phyloP scores from a whole-genome alignment of 1,140 invertebrate species.

The Tetramorium simillimum region DNA sequence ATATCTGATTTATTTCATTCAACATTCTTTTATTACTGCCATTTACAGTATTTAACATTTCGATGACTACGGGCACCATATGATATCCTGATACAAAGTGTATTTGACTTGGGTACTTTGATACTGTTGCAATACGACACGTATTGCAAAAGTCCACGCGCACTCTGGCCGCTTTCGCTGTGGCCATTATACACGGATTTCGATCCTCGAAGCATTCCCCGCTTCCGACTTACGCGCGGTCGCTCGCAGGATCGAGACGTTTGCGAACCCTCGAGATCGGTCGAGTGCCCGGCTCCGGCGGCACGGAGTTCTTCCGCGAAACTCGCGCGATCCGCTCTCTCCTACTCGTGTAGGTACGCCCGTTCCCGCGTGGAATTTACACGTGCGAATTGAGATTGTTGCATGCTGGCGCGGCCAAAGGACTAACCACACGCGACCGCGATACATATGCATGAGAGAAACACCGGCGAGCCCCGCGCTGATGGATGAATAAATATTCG shows the following conservation, averaged over 20 bases:
- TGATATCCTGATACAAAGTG: slow-evolving; percentile 1
- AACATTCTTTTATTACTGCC: neutral
- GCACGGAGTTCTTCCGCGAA: slow-evolving; percentile 26
- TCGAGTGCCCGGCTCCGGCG: slow-evolving; percentile 12
- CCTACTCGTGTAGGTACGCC: slow-evolving; percentile 29
- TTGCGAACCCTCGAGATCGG: slow-evolving; percentile 31
- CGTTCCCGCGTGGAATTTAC: slow-evolving; percentile 38
- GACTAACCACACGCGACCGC: slow-evolving; percentile 50
- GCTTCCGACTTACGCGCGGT: slow-evolving; percentile 19
- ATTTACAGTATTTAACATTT: neutral
- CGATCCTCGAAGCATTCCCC: neutral
- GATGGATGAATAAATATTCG: slow-evolving; percentile 62
- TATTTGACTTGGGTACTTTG: neutral
- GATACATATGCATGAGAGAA: slow-evolving; percentile 62
- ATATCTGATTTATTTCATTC: neutral
- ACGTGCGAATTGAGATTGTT: slow-evolving; percentile 57
- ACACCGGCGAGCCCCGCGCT: slow-evolving; percentile 34
- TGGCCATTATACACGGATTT: slow-evolving; percentile 9
- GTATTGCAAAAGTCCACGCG: neutral
- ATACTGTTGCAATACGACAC: neutral
- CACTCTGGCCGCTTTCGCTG: slow-evolving; percentile 18
- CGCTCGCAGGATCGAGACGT: neutral
- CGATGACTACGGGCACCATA: neutral
- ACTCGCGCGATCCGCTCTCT: slow-evolving; percentile 28
- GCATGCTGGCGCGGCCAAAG: slow-evolving; percentile 29